Evolutionary conservation across 2,888 invertebrate genomes (phyloP).

Genomic region (Drosophila mimica): DNA sequence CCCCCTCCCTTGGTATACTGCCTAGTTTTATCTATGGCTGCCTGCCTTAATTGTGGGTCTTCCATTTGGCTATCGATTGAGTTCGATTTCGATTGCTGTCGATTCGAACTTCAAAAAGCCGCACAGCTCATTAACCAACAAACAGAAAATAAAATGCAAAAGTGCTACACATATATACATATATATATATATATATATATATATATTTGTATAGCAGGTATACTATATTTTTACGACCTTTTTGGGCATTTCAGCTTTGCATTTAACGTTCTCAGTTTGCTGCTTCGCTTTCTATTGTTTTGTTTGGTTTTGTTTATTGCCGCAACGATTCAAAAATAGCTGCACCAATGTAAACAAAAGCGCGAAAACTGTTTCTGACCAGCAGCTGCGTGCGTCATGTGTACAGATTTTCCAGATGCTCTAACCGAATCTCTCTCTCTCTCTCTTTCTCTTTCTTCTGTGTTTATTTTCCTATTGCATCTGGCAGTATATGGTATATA

Average conservation of each 20-base stretch:
- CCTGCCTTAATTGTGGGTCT: constrained; percentile 77
- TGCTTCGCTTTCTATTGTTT: constrained; percentile 52
- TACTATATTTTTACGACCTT: constrained; percentile 50
- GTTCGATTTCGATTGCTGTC: constrained; percentile 52
- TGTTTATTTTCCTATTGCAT: constrained; percentile 40
- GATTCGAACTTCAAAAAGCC: constrained; percentile 62
- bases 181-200: constrained; percentile 10
- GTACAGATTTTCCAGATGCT: constrained; percentile 77
- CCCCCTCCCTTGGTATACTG: not conserved
- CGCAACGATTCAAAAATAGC: constrained; percentile 75
- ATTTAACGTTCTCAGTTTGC: constrained; percentile 28
- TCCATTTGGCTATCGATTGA: constrained; percentile 75
- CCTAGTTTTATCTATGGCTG: constrained; percentile 73
- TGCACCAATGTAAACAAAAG: constrained; percentile 78
- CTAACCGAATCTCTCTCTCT: constrained; percentile 8
- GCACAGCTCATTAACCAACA: constrained; percentile 67
- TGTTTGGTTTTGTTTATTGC: constrained; percentile 75
- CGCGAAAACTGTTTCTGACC: constrained; percentile 61
- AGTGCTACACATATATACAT: not conserved
- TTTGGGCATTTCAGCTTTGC: constrained; percentile 37
- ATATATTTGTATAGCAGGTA: constrained; percentile 2
- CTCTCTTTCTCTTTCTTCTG: constrained; percentile 2
- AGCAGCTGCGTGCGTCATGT: constrained; percentile 73
- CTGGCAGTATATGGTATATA: constrained; percentile 31
- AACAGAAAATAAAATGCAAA: not conserved